Percentiles rank a stretch among this genome's conserved stretches.
Conservation (phyloP, 2,888 invertebrate genomes). For the Prenolepis imparis region DNA sequence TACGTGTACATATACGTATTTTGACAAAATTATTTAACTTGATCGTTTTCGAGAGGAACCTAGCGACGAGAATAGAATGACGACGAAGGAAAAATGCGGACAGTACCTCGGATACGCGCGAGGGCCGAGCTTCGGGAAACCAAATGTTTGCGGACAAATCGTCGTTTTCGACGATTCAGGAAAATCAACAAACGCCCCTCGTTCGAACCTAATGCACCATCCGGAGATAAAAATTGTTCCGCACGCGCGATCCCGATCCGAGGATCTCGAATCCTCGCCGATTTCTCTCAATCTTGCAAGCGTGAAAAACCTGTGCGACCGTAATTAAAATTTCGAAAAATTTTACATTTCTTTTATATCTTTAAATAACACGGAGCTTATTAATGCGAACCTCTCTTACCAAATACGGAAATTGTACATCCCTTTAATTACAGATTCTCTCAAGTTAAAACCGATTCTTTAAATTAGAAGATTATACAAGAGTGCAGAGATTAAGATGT, state of each 20-base stretch:
- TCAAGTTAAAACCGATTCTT: background rate
- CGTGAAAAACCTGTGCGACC: background rate
- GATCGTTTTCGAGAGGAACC: constrained; percentile 25
- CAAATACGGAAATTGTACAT: background rate
- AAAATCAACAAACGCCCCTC: constrained; percentile 74
- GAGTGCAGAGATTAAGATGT: background rate
- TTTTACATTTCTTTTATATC: background rate
- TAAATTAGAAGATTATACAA: constrained; percentile 5
- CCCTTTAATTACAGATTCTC: constrained; percentile 16
- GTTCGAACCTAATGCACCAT: constrained; percentile 67
- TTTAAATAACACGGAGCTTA: background rate
- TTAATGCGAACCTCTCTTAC: constrained; percentile 3
- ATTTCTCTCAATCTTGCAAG: background rate
- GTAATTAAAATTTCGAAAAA: background rate
- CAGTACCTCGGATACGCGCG: constrained; percentile 59
- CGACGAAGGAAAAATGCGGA: constrained; percentile 68
- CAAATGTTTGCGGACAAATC: constrained; percentile 77
- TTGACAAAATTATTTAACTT: constrained; percentile 38
- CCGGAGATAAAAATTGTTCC: constrained; percentile 66
- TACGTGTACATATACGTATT: background rate
- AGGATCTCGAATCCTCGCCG: constrained; percentile 10
- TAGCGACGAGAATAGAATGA: constrained; percentile 25
- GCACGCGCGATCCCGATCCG: constrained; percentile 56
- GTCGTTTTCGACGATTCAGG: constrained; percentile 69
- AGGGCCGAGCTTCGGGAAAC: constrained; percentile 65